A percentile compares a stretch with the other conserved stretches of the same genome.
Conservation (phyloP, 2,113 vertebrate genomes). For the Catharus bicknelli region DNA sequence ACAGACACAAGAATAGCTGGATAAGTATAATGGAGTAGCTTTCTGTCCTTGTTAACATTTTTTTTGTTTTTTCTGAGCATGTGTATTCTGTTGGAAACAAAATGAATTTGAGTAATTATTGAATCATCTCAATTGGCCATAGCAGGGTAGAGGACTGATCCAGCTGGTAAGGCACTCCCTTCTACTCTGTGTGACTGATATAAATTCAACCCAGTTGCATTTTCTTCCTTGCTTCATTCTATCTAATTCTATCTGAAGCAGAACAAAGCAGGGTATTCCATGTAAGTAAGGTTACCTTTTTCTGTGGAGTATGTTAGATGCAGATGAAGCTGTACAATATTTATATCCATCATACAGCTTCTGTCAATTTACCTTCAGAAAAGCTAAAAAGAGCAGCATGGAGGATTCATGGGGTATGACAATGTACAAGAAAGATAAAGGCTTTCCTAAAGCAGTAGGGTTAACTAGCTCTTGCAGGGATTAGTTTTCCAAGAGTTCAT, state of each 20-base stretch:
- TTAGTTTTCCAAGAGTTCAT: background rate
- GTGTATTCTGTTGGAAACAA: background rate
- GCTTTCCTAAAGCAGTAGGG: background rate
- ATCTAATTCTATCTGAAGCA: background rate
- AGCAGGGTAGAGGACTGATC: background rate
- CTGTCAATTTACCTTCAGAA: background rate
- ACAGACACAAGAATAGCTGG: background rate
- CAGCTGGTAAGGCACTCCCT: background rate
- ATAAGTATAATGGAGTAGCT: background rate
- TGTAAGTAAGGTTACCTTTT: background rate
- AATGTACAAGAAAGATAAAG: background rate
- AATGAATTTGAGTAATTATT: background rate
- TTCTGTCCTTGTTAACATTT: background rate
- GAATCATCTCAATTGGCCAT: background rate
- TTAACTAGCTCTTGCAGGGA: background rate
- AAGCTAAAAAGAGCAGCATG: background rate
- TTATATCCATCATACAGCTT: background rate
- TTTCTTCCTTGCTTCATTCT: background rate
- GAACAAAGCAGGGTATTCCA: background rate
- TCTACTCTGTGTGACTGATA: background rate
- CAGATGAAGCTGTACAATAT: background rate
- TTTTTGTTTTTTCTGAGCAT: rapidly evolving
- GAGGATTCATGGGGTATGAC: background rate
- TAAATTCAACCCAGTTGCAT: background rate
- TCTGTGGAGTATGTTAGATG: background rate